Conservation (phyloP, 1,140 invertebrate genomes). For the Bathynomus jamesi region DNA sequence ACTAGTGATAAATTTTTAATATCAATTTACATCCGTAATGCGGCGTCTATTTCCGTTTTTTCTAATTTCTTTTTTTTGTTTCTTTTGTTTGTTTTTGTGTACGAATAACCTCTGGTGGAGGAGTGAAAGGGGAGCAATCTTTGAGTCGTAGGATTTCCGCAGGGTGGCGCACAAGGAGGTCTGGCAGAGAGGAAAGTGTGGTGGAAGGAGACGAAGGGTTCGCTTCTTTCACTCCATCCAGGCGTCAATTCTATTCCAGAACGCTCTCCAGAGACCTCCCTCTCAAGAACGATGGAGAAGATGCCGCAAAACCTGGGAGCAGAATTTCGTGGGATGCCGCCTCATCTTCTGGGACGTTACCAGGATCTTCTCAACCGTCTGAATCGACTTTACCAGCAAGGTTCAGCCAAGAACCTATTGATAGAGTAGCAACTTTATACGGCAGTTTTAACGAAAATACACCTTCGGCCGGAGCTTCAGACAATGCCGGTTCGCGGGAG, state of each 20-base stretch:
- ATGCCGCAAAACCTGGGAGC: background rate
- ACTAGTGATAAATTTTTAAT: too few species aligned
- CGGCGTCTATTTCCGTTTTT: background rate
- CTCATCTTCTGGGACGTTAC: background rate
- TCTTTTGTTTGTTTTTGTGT: background rate
- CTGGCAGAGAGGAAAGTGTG: conserved; percentile 20
- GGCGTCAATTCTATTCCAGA: conserved; percentile 23
- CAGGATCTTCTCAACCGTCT: background rate
- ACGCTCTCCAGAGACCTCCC: conserved; percentile 27
- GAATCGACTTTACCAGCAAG: background rate
- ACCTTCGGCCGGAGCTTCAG: too few species aligned
- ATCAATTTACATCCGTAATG: too few species aligned
- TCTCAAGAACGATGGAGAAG: conserved; percentile 2
- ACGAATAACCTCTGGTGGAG: background rate
- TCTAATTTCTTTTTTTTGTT: background rate
- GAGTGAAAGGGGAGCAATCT: background rate
- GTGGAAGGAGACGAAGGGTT: conserved; percentile 22
- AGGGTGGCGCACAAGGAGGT: conserved; percentile 23
- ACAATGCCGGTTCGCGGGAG: background rate
- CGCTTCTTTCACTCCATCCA: conserved; percentile 17
- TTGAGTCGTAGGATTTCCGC: conserved; percentile 3
- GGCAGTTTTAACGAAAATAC: too few species aligned
- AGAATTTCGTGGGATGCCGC: background rate
- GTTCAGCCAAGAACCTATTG: conserved; percentile 7
- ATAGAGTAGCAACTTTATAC: conserved; percentile 26